Conservation (phyloP, 2,113 vertebrate species). For the Pachycephala philippinensis region DNA sequence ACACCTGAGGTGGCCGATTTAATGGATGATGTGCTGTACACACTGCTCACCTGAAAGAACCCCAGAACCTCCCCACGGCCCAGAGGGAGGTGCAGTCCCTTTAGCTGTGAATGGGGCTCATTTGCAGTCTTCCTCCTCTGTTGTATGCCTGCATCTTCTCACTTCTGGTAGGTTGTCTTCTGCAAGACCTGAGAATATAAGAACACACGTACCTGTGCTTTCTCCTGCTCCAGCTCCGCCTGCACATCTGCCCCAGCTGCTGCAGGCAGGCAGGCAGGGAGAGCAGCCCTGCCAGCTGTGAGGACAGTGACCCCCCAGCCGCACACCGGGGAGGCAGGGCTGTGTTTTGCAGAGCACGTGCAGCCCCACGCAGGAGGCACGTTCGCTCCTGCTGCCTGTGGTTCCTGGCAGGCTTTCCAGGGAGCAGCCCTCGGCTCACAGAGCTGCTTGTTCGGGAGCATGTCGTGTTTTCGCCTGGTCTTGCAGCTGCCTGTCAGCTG, state of each 20-base stretch:
- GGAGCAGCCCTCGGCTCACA: background rate
- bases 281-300: background rate
- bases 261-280: background rate
- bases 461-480: background rate
- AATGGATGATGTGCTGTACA: accelerated
- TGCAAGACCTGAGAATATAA: background rate
- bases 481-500: constrained; percentile 54
- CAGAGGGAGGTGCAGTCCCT: background rate
- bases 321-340: background rate
- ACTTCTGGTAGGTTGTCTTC: background rate
- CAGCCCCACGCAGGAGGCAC: background rate
- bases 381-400: background rate
- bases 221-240: background rate
- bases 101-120: background rate
- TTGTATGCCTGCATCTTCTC: background rate
- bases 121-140: background rate
- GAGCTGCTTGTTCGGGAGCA: constrained; percentile 15
- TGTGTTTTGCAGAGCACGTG: constrained; percentile 27
- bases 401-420: background rate
- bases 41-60: background rate
- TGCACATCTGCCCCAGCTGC: background rate
- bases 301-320: background rate
- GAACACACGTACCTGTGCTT: background rate
- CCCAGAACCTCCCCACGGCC: background rate
- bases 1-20: background rate